A percentile compares a stretch with the other conserved stretches of the same genome.
These are phyloP conservation scores for Glyphotaelius pellucidus DNA, from an alignment of 2,888 invertebrate genomes.

Conservation along the genomic window DNA sequence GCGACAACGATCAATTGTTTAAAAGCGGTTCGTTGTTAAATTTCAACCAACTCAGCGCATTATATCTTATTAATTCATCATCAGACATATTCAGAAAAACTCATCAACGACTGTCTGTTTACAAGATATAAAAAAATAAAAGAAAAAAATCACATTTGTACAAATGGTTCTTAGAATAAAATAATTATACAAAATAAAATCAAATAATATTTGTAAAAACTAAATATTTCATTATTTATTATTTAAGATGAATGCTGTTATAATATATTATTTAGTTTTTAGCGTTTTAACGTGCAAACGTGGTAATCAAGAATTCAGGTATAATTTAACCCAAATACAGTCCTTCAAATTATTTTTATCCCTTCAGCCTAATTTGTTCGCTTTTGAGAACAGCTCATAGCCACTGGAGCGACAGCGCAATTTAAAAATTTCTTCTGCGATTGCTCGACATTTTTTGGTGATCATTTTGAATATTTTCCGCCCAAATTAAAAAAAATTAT, in stretches of 20 bases:
- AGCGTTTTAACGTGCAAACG: not conserved
- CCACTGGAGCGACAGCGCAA: no score
- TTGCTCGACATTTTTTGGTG: no score
- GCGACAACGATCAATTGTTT: not conserved
- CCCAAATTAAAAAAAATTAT: no score
- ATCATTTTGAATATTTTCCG: no score
- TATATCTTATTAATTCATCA: not conserved
- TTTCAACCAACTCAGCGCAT: not conserved
- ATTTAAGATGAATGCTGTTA: not conserved
- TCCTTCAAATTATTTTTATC: no score
- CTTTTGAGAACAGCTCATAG: no score
- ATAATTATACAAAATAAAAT: constrained; percentile 17
- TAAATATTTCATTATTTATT: not conserved
- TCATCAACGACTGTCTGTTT: not conserved
- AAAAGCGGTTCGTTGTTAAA: not conserved
- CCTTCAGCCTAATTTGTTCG: no score
- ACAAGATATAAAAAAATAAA: not conserved
- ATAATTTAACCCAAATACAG: no score
- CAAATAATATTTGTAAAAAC: not conserved
- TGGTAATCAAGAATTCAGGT: not conserved
- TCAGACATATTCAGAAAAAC: not conserved
- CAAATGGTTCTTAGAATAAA: constrained; percentile 45
- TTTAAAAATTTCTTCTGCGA: no score
- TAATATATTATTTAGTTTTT: not conserved
- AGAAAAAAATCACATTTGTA: constrained; percentile 53